Evolutionary conservation across 2,797 vertebrate genomes (phyloP).

Genomic region (Ctenosaura bakeri): DNA sequence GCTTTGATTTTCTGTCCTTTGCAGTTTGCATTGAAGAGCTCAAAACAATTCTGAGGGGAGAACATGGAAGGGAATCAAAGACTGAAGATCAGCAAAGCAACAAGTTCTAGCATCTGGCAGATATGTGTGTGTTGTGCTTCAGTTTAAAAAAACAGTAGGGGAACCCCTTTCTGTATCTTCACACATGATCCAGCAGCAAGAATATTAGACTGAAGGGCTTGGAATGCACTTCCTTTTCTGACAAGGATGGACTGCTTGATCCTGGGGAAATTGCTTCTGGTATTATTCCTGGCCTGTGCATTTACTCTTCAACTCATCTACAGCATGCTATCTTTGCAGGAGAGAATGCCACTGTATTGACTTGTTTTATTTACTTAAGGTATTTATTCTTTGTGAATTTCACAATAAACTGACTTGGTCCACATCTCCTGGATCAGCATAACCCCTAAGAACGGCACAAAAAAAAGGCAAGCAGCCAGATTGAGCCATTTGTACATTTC

Average conservation of each 20-base stretch:
- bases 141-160: background rate
- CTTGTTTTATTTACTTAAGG: background rate
- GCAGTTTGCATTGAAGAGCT: slow-evolving; percentile 91
- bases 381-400: background rate
- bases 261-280: background rate
- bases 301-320: slow-evolving; percentile 9
- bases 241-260: background rate
- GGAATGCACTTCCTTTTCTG: background rate
- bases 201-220: background rate
- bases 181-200: background rate
- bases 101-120: background rate
- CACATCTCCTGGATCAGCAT: background rate
- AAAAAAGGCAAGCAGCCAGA: background rate
- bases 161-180: background rate
- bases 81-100: background rate
- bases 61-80: slow-evolving; percentile 26
- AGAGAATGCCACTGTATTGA: slow-evolving; percentile 5
- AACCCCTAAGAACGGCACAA: background rate
- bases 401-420: background rate
- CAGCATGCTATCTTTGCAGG: background rate
- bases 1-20: slow-evolving; percentile 95
- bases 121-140: background rate
- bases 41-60: slow-evolving; percentile 89
- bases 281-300: background rate
- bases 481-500: background rate